Evolutionary conservation across 2,888 invertebrate genomes (phyloP).

Genomic region (Rhagophthalmus giganteus): DNA sequence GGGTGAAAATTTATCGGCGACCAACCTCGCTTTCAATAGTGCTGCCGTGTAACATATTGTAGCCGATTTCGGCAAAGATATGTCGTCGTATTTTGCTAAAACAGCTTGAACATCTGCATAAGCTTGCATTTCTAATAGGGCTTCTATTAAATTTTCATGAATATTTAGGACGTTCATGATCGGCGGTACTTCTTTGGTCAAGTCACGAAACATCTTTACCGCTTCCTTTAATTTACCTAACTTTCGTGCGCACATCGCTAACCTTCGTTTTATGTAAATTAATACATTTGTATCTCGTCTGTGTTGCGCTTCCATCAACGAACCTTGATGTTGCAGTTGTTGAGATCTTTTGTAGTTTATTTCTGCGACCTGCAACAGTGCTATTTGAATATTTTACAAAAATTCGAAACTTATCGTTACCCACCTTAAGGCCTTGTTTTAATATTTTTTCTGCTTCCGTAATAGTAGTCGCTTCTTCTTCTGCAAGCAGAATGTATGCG

Average conservation of each 20-base stretch:
- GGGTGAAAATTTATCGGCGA: constrained; percentile 87
- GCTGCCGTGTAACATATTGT: constrained; percentile 95
- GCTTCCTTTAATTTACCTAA: constrained; percentile 93
- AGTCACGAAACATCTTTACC: constrained; percentile 93
- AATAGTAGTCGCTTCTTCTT: constrained; percentile 95
- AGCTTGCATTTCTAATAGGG: constrained; percentile 91
- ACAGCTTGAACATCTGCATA: constrained; percentile 96
- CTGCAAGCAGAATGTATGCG: constrained; percentile 91
- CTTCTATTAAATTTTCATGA: constrained; percentile 96
- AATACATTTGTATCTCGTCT: constrained; percentile 90
- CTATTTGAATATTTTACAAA: too few species aligned
- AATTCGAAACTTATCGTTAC: background rate
- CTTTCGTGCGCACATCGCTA: constrained; percentile 97
- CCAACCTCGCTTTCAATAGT: constrained; percentile 85
- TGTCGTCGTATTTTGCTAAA: constrained; percentile 91
- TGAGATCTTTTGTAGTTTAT: constrained; percentile 72
- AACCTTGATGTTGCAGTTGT: constrained; percentile 74
- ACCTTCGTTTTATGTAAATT: constrained; percentile 89
- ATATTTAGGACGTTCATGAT: constrained; percentile 91
- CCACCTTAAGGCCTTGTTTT: constrained; percentile 73
- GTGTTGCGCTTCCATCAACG: constrained; percentile 74
- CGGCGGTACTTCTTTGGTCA: constrained; percentile 94
- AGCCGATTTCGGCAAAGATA: constrained; percentile 91
- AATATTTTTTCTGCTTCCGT: constrained; percentile 82
- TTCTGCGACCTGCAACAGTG: constrained; percentile 22